These are phyloP conservation scores for Drosophila mojavensis DNA, from an alignment of 1,140 invertebrate species.

Conservation along the genomic window DNA sequence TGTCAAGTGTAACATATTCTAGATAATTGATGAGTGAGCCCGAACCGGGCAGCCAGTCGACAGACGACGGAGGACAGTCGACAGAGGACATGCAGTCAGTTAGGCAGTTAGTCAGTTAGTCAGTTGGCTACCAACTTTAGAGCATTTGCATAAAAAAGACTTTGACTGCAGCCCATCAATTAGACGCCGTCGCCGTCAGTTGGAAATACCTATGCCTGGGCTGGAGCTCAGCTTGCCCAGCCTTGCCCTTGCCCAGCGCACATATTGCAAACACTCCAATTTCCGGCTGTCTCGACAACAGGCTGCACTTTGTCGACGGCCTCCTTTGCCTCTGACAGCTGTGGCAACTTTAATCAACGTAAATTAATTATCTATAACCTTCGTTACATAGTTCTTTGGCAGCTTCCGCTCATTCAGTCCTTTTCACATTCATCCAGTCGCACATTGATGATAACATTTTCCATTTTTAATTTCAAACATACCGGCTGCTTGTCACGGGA, in stretches of 20 bases:
- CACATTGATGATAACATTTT: conserved; percentile 47
- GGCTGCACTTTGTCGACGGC: conserved; percentile 9
- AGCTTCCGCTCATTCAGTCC: conserved; percentile 33
- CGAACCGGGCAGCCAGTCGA: neutral
- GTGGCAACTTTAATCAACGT: conserved; percentile 72
- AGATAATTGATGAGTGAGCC: conserved; percentile 73
- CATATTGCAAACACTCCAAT: conserved; percentile 76
- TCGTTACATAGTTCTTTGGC: conserved; percentile 20
- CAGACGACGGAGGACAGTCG: neutral
- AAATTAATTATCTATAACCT: conserved; percentile 73
- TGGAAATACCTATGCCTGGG: conserved; percentile 48
- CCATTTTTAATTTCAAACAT: neutral
- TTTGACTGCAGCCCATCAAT: conserved; percentile 68
- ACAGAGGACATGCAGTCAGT: too few species aligned
- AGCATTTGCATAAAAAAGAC: conserved; percentile 68
- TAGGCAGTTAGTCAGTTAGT: neutral
- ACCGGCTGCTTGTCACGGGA: neutral
- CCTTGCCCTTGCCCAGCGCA: conserved; percentile 32
- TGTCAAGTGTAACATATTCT: conserved; percentile 77
- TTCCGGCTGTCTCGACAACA: conserved; percentile 55
- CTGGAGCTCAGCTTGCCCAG: neutral
- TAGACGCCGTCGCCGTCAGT: conserved; percentile 61
- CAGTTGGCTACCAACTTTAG: conserved; percentile 26
- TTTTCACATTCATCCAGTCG: conserved; percentile 4
- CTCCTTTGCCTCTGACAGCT: conserved; percentile 10